phyloP scores from a whole-genome alignment of 2,797 vertebrate species.

The Lycodopsis pacificus region DNA sequence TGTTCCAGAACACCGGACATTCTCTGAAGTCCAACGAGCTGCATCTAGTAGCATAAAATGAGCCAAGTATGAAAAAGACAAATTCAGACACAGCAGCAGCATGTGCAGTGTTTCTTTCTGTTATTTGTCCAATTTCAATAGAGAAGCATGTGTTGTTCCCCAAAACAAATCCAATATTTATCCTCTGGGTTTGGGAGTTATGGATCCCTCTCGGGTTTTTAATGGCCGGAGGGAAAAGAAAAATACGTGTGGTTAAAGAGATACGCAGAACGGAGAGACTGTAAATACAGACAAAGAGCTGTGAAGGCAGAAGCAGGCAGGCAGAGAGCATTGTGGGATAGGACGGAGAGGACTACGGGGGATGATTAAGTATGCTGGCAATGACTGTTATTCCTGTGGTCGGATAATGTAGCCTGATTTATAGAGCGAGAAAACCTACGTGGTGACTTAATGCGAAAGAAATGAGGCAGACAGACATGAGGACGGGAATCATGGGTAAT shows the following conservation, averaged over 20 bases:
- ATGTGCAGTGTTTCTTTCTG: background rate
- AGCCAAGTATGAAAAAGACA: background rate
- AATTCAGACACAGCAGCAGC: background rate
- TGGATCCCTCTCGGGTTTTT: constrained; percentile 32
- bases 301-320: constrained; percentile 29
- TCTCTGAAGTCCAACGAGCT: background rate
- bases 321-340: constrained; percentile 46
- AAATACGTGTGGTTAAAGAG: constrained; percentile 42
- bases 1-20: background rate
- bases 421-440: constrained; percentile 38
- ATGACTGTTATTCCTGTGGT: constrained; percentile 45
- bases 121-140: constrained; percentile 7
- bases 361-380: constrained; percentile 32
- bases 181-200: constrained; percentile 12
- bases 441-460: constrained; percentile 61
- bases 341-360: constrained; percentile 14
- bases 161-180: constrained; percentile 36
- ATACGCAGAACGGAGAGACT: constrained; percentile 16
- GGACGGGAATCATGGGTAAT: constrained; percentile 50
- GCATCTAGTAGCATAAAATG: background rate
- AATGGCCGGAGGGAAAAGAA: constrained; percentile 18
- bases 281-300: constrained; percentile 36
- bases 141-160: background rate
- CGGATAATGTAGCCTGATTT: constrained; percentile 42
- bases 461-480: constrained; percentile 52